These are phyloP conservation scores for Sepiola atlantica DNA, from an alignment of 2,888 invertebrate genomes.

Conservation along the genomic window DNA sequence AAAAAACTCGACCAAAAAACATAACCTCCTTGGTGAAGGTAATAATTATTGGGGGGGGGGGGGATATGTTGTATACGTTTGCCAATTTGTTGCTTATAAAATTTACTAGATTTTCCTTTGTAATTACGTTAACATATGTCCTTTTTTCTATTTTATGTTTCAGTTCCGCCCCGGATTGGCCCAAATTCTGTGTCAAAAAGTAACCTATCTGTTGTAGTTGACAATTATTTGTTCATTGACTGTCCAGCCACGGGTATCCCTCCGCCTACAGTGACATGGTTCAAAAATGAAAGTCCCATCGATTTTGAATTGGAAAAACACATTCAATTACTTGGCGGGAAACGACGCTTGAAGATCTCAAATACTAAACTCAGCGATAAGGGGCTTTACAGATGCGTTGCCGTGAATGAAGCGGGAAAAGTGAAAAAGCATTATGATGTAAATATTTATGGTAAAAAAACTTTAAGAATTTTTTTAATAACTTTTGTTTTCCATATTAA, in stretches of 20 bases:
- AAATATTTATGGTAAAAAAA: conserved; percentile 68
- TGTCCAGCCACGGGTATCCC: conserved; percentile 72
- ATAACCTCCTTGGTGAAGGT: no score
- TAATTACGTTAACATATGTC: neutral
- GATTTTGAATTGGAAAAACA: conserved; percentile 60
- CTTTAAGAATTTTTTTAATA: neutral
- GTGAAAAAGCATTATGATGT: conserved; percentile 67
- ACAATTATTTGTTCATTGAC: conserved; percentile 61
- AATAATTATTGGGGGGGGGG: no score
- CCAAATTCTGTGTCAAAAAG: conserved; percentile 56
- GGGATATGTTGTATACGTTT: no score
- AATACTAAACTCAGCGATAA: conserved; percentile 64
- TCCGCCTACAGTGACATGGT: conserved; percentile 75
- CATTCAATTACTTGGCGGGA: conserved; percentile 60
- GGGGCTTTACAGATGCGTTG: conserved; percentile 72
- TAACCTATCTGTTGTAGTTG: conserved; percentile 61
- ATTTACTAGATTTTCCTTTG: neutral
- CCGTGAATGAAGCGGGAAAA: conserved; percentile 71
- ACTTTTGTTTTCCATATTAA: neutral
- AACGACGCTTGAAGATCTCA: conserved; percentile 66
- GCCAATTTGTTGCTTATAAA: neutral
- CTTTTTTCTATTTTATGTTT: conserved; percentile 48
- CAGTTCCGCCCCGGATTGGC: conserved; percentile 69
- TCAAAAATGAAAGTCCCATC: conserved; percentile 71
- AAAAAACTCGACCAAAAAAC: no score